phyloP scores from a whole-genome alignment of 2,888 invertebrate genomes.

The Priocnemis perturbator region DNA sequence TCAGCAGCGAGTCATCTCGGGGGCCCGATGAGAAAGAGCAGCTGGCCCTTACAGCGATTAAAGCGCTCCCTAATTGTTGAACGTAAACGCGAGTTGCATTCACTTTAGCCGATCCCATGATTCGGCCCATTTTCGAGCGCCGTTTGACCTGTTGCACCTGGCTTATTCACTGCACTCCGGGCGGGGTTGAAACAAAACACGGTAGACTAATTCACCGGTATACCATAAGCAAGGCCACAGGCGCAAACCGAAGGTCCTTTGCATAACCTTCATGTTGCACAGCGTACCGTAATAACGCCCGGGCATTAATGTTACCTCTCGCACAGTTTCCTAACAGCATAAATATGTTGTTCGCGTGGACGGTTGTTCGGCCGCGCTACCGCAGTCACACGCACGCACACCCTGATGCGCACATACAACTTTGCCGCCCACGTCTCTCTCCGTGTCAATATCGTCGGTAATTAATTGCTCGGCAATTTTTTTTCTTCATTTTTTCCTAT shows the following conservation, averaged over 20 bases:
- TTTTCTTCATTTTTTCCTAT: no score
- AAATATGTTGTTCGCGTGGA: not conserved
- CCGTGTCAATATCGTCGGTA: no score
- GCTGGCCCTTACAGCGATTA: no score
- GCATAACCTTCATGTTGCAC: conserved; percentile 31
- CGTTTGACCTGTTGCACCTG: conserved; percentile 55
- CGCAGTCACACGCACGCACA: no score
- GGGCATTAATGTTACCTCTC: not conserved
- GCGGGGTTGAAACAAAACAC: conserved; percentile 43
- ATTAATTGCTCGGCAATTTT: no score
- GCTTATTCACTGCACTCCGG: conserved; percentile 42
- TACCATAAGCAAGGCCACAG: conserved; percentile 8
- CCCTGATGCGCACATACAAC: no score
- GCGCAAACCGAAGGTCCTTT: conserved; percentile 23
- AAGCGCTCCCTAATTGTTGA: no score
- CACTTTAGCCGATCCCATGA: conserved; percentile 4
- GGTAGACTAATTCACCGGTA: conserved; percentile 33
- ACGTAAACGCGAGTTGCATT: no score
- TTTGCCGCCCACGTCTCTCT: no score
- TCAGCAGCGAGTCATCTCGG: no score
- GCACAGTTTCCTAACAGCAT: conserved; percentile 4
- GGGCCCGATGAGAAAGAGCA: no score
- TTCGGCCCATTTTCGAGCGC: conserved; percentile 36
- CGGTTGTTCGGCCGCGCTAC: no score
- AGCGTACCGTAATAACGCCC: conserved; percentile 4